phyloP scores from a whole-genome alignment of 1,140 invertebrate genomes.

The Zaprionus camerounensis region DNA sequence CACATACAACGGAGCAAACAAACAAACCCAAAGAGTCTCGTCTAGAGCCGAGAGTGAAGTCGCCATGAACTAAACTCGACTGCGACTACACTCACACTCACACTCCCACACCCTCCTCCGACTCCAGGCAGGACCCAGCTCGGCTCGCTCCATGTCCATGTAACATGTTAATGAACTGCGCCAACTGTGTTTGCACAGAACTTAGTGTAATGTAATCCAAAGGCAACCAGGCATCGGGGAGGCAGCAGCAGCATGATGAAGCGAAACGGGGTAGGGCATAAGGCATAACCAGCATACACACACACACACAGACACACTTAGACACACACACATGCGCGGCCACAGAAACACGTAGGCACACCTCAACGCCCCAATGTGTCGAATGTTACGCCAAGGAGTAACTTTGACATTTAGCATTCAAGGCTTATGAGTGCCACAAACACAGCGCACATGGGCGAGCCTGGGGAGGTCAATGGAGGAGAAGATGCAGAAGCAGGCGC shows the following conservation, averaged over 20 bases:
- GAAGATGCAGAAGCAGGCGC: neutral
- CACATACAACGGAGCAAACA: constrained; percentile 72
- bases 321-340: constrained; percentile 20
- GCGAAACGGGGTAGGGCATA: neutral
- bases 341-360: constrained; percentile 53
- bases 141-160: constrained; percentile 62
- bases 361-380: constrained; percentile 77
- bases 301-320: constrained; percentile 7
- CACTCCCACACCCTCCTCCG: neutral
- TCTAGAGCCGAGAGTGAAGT: constrained; percentile 65
- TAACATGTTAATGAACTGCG: constrained; percentile 83
- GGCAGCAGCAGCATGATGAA: constrained; percentile 27
- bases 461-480: constrained; percentile 3
- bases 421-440: constrained; percentile 78
- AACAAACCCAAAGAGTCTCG: constrained; percentile 68
- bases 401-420: constrained; percentile 83
- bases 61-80: constrained; percentile 56
- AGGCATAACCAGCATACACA: constrained; percentile 37
- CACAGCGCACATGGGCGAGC: constrained; percentile 23
- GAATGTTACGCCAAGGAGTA: constrained; percentile 83
- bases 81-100: constrained; percentile 26
- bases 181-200: constrained; percentile 83
- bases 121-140: constrained; percentile 5
- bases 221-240: constrained; percentile 42
- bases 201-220: constrained; percentile 82